A percentile compares a stretch with the other conserved stretches of the same genome.
Evolutionary conservation across 1,140 invertebrate genomes (phyloP).

Genomic region (Papilio polytes): DNA sequence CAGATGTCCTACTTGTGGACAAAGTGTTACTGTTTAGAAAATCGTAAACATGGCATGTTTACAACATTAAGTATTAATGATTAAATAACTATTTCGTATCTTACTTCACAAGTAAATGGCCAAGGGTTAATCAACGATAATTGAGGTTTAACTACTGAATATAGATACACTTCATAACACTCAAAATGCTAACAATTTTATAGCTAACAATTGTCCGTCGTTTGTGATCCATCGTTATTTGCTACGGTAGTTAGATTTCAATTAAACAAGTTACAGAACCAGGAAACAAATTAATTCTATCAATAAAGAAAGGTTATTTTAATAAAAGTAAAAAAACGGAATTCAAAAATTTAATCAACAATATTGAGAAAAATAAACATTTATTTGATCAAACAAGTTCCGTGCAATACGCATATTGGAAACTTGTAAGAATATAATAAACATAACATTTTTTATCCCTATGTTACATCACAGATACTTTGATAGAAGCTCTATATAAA

Average conservation of each 20-base stretch:
- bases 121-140: background rate
- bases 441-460: background rate
- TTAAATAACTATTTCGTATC: background rate
- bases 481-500: slow-evolving; percentile 43
- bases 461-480: slow-evolving; percentile 54
- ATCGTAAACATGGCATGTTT: slow-evolving; percentile 34
- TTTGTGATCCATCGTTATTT: too few relatives aligned
- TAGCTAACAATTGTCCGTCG: too few relatives aligned
- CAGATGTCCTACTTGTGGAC: background rate
- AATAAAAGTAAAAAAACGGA: background rate
- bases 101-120: background rate
- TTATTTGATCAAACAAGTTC: background rate
- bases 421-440: background rate
- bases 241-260: too few relatives aligned
- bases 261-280: too few relatives aligned
- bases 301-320: too few relatives aligned
- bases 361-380: background rate
- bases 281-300: too few relatives aligned
- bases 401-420: background rate
- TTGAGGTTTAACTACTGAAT: background rate
- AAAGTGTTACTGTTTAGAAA: background rate
- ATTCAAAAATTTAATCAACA: background rate
- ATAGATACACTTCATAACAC: too few relatives aligned
- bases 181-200: too few relatives aligned
- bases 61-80: slow-evolving; percentile 14